Evolutionary conservation across 2,888 invertebrate species (phyloP), one percentile per base, ranked within the genome.

Genomic region (Drosophila sordidula): DNA sequence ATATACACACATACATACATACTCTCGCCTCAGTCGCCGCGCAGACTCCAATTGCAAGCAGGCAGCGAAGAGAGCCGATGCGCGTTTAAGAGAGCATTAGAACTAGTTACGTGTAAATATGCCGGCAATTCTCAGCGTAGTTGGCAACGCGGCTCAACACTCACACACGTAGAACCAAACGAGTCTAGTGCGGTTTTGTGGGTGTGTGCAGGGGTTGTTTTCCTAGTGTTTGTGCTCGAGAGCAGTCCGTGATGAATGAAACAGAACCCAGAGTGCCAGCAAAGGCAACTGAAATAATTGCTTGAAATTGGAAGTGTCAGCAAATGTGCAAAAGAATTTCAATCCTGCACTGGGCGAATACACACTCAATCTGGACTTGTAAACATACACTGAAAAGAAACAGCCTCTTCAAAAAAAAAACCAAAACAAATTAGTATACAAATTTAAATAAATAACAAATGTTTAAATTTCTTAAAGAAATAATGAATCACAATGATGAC

Each of bases 251-350:
- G 45, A 36, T 70, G 61, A 61, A 39, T 74, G 67, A 67, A 72
- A 59, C 54, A 49, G 63, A 63, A 75, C 45, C 49, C 52, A 29
- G 39, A 42, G 34, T 18, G 18, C 44, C 38, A 36, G 47, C 72
- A 42, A 63, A 55, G 42, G 26, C 49, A 69, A 49, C 49, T 18
- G 9, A 58, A 44, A 46, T 51, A 69, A 72, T 55, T 57, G 57
- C 61, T 61, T 59, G 52, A 52, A 64, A 77, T 75, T 73, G 52
- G 29, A 69, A 68, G 77, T 75, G 75, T 68, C 73, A 72, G 77
- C 72, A 57, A 75, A 76, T 68, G 68, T 64, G 73, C 63, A 34
- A 75, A 77, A 54, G 58, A 47, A 47, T 77, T 68, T 59, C 46
- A 72, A 54, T 68, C 69, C 46, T 32, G 36, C n/a, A 49, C 57